These are phyloP conservation scores for Tychaedon coryphoeus DNA, from an alignment of 2,113 vertebrate species.

Conservation along the genomic window DNA sequence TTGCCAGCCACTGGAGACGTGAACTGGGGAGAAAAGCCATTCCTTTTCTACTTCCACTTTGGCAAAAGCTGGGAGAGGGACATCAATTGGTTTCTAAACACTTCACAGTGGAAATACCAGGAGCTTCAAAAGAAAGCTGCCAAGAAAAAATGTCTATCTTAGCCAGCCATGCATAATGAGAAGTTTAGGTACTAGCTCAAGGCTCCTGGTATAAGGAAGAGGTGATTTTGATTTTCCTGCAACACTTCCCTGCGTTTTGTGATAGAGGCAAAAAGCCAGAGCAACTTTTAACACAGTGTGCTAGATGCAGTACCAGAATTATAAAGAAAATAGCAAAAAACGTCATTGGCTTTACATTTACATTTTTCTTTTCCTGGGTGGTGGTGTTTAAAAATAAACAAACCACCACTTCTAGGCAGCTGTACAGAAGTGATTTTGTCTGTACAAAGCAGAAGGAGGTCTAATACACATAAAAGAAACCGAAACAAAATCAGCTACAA, in stretches of 20 bases:
- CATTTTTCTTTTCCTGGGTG: not conserved
- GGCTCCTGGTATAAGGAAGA: not conserved
- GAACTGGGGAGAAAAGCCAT: accelerated
- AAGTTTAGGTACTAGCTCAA: not conserved
- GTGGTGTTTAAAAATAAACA: not conserved
- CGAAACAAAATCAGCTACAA: not conserved
- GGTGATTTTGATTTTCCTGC: not conserved
- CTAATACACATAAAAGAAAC: not conserved
- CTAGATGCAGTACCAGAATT: not conserved
- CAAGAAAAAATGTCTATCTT: not conserved
- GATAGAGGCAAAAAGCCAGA: not conserved
- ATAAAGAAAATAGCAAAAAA: not conserved
- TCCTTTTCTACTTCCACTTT: not conserved
- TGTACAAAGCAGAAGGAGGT: not conserved
- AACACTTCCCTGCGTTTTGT: not conserved
- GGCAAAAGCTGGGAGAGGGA: not conserved
- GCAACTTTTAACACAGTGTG: not conserved
- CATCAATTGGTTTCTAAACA: not conserved
- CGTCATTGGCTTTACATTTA: not conserved
- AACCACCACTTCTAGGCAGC: not conserved
- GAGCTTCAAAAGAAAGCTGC: not conserved
- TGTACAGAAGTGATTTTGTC: not conserved
- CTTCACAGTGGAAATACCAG: not conserved
- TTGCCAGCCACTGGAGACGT: accelerated
- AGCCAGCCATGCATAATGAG: not conserved